These are phyloP conservation scores for Ladona fulva DNA, from an alignment of 1,140 invertebrate species.

Conservation along the genomic window DNA sequence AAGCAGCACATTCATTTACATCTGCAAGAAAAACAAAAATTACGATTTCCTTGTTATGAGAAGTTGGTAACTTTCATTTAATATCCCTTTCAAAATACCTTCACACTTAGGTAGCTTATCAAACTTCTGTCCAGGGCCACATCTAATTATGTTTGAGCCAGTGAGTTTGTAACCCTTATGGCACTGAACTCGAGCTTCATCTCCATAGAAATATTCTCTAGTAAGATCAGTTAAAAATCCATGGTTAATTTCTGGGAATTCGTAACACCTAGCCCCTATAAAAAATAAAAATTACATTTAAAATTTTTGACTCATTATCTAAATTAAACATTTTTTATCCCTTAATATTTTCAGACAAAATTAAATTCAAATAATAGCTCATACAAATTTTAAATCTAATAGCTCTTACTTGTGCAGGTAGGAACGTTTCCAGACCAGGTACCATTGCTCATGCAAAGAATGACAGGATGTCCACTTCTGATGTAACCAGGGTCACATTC, in stretches of 20 bases:
- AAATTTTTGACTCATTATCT: not conserved
- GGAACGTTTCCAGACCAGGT: conserved; percentile 92
- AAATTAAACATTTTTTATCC: not conserved
- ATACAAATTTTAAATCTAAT: no score
- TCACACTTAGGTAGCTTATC: conserved; percentile 76
- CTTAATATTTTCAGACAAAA: not conserved
- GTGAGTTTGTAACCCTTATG: conserved; percentile 77
- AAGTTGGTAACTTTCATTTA: no score
- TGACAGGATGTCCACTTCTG: conserved; percentile 75
- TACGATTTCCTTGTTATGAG: not conserved
- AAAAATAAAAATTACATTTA: conserved; percentile 33
- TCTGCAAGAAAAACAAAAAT: conserved; percentile 42
- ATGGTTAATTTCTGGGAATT: conserved; percentile 73
- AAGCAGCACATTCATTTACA: conserved; percentile 83
- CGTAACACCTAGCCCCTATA: conserved; percentile 64
- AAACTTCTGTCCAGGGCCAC: conserved; percentile 76
- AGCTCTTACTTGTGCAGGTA: conserved; percentile 63
- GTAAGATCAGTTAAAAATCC: conserved; percentile 71
- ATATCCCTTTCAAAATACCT: conserved; percentile 36
- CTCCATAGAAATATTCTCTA: conserved; percentile 72
- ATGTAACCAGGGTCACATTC: conserved; percentile 91
- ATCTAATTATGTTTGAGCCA: conserved; percentile 79
- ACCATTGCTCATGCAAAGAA: conserved; percentile 92
- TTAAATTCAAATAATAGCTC: not conserved
- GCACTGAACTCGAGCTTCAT: conserved; percentile 87